Base-by-base conservation (phyloP, 2,113 vertebrate genomes). In the Anser brachyrhynchus region DNA sequence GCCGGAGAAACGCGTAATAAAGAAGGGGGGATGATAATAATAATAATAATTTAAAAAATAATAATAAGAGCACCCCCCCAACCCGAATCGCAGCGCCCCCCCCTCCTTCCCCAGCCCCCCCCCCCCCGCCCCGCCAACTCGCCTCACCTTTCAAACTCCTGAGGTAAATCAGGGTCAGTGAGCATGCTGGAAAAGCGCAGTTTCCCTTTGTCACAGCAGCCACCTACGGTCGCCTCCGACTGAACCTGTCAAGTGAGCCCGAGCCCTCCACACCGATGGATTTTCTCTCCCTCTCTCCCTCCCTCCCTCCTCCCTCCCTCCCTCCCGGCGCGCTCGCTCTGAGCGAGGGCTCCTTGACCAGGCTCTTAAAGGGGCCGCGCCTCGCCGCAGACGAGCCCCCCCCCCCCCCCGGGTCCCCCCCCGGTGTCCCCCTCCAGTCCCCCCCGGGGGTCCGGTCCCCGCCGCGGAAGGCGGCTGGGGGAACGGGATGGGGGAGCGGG, bases 131-230 rank as follows among this genome's bases (percentile, higher is more conserved):
- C 62, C 74, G 31, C 49, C 49, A 92, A 96, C 95, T 94, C 94
- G 92, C 98, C 99, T 98, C 98, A 99, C 99, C 99, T 99, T 98
- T 99, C 99, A 99, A 99, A 99, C 99, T 99, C 99, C 99, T 98
- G 99, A 98, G 99, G 99, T 98, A 99, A 99, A 98, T 99, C 99
- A 98, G 99, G 99, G 98, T 99, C 99, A 98, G 99, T 99, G 96
- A 99, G 99, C 99, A 99, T 99, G 99, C 99, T 99, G 99, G 98
- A 98, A 98, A 98, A 98, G 97, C 97, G 98, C 97, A 98, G 95
- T 98, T 98, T 98, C 97, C 98, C 98, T 98, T 98, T 98, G 98
- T 98, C 98, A 98, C 98, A 98, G 98, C 98, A 98, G 98, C 98
- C 98, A 98, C 98, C 98, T 99, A 99, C 97, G 97, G 98, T 98